Percentiles rank a stretch among this genome's conserved stretches.
phyloP scores from a whole-genome alignment of 2,113 vertebrate genomes.

The Myanophis thanlyinensis region DNA sequence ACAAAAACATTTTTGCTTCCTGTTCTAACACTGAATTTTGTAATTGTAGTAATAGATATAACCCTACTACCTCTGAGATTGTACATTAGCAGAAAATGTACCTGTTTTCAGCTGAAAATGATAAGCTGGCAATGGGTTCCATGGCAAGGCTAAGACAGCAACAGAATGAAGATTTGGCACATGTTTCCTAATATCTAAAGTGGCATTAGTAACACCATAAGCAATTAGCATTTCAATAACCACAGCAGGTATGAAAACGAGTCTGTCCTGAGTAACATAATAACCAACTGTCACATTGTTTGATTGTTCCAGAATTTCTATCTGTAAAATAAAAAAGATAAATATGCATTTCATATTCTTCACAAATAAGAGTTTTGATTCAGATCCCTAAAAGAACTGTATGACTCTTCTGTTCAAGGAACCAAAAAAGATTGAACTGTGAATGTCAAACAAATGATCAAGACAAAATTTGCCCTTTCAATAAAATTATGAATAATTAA shows the following conservation, averaged over 20 bases:
- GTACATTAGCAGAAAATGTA: slow-evolving; percentile 58
- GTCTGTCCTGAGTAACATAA: slow-evolving; percentile 79
- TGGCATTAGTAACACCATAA: slow-evolving; percentile 85
- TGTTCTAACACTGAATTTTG: not conserved
- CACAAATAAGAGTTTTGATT: not conserved
- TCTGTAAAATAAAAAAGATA: slow-evolving; percentile 63
- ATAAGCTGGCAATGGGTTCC: slow-evolving; percentile 80
- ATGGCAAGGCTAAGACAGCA: slow-evolving; percentile 79
- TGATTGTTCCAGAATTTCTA: slow-evolving; percentile 86
- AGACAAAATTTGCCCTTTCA: not conserved
- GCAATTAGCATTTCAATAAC: slow-evolving; percentile 79
- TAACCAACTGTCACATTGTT: slow-evolving; percentile 90
- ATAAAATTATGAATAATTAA: not conserved
- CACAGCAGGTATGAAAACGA: slow-evolving; percentile 83
- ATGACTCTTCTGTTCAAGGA: not conserved
- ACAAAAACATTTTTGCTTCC: not conserved
- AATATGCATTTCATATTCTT: not conserved
- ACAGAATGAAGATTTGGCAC: slow-evolving; percentile 85
- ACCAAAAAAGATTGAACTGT: not conserved
- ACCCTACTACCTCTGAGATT: rapidly evolving
- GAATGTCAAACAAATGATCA: not conserved
- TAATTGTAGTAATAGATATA: rapidly evolving
- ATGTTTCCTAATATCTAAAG: slow-evolving; percentile 85
- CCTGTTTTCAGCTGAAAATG: slow-evolving; percentile 92
- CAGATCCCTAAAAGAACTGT: not conserved